phyloP scores from a whole-genome alignment of 1,140 invertebrate genomes.

The Adelges cooleyi region DNA sequence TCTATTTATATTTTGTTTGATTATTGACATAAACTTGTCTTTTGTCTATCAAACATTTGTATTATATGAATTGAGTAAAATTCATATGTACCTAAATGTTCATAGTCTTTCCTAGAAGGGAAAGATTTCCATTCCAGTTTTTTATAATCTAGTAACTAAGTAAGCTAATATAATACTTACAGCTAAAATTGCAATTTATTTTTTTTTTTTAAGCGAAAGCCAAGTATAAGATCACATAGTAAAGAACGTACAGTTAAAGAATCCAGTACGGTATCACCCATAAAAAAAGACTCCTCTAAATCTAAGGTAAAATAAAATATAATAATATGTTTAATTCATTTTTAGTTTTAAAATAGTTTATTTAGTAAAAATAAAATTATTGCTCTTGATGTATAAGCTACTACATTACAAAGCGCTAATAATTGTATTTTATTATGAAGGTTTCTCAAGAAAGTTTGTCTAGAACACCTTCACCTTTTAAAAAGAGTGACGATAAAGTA shows the following conservation, averaged over 20 bases:
- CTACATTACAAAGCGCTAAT: too few species aligned
- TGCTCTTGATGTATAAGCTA: too few species aligned
- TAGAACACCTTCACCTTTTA: conserved; percentile 36
- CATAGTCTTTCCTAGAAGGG: too few species aligned
- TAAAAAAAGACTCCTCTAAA: conserved; percentile 13
- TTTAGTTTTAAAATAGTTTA: background rate
- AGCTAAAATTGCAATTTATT: background rate
- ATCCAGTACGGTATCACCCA: background rate
- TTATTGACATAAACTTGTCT: too few species aligned
- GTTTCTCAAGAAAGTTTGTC: conserved; percentile 32
- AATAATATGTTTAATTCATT: background rate
- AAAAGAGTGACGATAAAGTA: conserved; percentile 32
- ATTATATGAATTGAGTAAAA: background rate
- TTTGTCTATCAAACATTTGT: background rate
- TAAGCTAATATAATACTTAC: background rate
- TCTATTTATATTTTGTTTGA: too few species aligned
- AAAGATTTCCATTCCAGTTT: background rate
- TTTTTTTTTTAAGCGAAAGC: background rate
- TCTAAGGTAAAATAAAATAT: background rate
- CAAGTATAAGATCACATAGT: background rate
- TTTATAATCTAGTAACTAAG: too few species aligned
- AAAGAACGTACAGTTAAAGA: background rate
- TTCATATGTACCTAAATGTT: background rate
- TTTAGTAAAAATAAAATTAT: too few species aligned
- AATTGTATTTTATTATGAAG: conserved; percentile 20